A percentile compares a stretch with the other conserved stretches of the same genome.
Conservation (phyloP, 30 jellyfish, hydroid and myxozoan species). For the Aurelia aurita region DNA sequence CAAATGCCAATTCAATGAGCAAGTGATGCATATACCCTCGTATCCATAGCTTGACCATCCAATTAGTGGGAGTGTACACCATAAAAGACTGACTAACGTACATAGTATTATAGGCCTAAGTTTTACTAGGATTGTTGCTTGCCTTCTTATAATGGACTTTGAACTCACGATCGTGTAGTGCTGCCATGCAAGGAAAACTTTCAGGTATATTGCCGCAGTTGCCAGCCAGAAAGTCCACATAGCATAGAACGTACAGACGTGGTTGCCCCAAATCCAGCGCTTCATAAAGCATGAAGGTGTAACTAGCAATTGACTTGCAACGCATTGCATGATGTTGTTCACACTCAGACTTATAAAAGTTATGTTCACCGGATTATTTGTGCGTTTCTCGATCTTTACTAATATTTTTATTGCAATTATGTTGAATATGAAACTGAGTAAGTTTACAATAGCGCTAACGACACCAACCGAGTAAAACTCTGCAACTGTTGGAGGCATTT, state of each 20-base stretch:
- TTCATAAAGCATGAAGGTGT: slow-evolving; percentile 32
- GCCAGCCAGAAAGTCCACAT: slow-evolving; percentile 50
- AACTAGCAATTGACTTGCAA: slow-evolving; percentile 31
- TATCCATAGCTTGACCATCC: slow-evolving; percentile 59
- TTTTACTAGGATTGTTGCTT: neutral
- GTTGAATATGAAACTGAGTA: slow-evolving; percentile 8
- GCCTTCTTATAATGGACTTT: neutral
- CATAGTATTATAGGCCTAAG: slow-evolving; percentile 1
- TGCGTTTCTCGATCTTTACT: slow-evolving; percentile 13
- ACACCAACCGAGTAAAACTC: slow-evolving; percentile 17
- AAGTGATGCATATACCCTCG: slow-evolving; percentile 29
- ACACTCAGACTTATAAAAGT: slow-evolving; percentile 12
- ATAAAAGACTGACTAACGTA: slow-evolving; percentile 11
- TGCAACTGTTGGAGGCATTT: neutral
- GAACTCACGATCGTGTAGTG: slow-evolving; percentile 29
- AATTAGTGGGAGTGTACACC: slow-evolving; percentile 43
- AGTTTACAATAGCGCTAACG: slow-evolving; percentile 6
- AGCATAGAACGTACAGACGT: slow-evolving; percentile 29
- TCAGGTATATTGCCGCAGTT: slow-evolving; percentile 11
- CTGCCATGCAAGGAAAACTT: slow-evolving; percentile 47
- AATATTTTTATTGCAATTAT: slow-evolving; percentile 17
- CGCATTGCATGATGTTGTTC: slow-evolving; percentile 21
- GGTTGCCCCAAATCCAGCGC: slow-evolving; percentile 28
- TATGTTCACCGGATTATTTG: slow-evolving; percentile 12
- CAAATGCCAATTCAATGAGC: slow-evolving; percentile 50